Evolutionary conservation across 2,888 invertebrate genomes (phyloP).

Genomic region (Cryptocheilus praepositus): DNA sequence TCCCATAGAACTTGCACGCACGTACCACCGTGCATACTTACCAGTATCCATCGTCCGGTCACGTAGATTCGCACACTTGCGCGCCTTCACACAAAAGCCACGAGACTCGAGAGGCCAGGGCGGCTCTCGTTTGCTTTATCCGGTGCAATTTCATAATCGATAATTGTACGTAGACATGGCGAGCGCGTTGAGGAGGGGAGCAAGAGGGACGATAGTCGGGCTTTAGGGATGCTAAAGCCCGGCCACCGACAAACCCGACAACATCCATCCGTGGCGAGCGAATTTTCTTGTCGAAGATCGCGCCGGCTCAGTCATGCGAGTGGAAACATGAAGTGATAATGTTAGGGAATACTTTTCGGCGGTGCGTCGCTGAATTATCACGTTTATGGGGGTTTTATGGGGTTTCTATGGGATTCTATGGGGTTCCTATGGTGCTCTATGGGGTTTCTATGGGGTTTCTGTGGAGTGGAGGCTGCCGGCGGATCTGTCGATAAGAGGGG

Average conservation of each 20-base stretch:
- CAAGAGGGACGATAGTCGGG: neutral
- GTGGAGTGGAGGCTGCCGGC: too few species aligned
- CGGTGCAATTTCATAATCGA: conserved; percentile 61
- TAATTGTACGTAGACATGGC: conserved; percentile 39
- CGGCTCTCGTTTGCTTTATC: conserved; percentile 54
- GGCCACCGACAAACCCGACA: too few species aligned
- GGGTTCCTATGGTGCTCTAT: too few species aligned
- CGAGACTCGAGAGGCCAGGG: neutral
- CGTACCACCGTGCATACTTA: neutral
- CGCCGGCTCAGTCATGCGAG: too few species aligned
- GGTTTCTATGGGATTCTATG: too few species aligned
- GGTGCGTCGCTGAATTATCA: too few species aligned
- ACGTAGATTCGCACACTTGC: conserved; percentile 21
- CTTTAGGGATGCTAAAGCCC: neutral
- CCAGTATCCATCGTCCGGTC: conserved; percentile 13
- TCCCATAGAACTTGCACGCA: too few species aligned
- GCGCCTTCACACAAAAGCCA: conserved; percentile 13
- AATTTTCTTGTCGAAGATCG: neutral
- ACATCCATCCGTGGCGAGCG: neutral
- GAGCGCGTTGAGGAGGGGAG: neutral
- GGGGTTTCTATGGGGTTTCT: too few species aligned
- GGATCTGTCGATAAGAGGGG: too few species aligned
- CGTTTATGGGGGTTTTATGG: too few species aligned
- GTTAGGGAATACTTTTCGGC: too few species aligned
- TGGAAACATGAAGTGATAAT: too few species aligned